Conservation (phyloP, 1,140 invertebrate genomes). For the Brachionus manjavacas region DNA sequence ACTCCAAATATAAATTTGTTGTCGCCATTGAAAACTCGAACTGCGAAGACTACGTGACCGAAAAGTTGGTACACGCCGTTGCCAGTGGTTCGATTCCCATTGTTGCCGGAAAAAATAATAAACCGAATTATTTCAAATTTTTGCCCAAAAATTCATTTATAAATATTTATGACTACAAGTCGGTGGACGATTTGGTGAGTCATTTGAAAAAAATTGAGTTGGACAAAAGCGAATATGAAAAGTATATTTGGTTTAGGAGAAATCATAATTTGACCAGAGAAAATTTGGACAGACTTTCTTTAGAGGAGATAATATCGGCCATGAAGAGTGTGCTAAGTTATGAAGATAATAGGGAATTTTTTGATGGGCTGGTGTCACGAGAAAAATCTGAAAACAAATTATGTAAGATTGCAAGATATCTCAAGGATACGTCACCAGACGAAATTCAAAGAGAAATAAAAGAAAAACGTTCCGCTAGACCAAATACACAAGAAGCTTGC, state of each 20-base stretch:
- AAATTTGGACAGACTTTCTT: background rate
- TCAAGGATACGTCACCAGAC: background rate
- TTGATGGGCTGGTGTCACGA: background rate
- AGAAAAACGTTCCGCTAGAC: background rate
- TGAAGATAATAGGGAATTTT: slow-evolving; percentile 13
- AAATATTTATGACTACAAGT: slow-evolving; percentile 41
- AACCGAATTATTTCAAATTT: slow-evolving; percentile 37
- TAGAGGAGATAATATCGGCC: background rate
- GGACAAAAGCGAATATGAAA: slow-evolving; percentile 34
- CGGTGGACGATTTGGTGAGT: slow-evolving; percentile 19
- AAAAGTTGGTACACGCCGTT: slow-evolving; percentile 64
- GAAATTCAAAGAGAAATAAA: slow-evolving; percentile 5
- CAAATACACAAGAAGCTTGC: background rate
- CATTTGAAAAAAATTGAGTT: slow-evolving; percentile 14
- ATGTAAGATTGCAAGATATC: slow-evolving; percentile 31
- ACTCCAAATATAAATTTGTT: slow-evolving; percentile 70
- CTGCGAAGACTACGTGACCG: slow-evolving; percentile 81
- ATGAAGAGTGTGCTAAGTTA: background rate
- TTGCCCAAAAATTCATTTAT: slow-evolving; percentile 26
- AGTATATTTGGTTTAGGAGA: slow-evolving; percentile 1
- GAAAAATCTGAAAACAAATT: slow-evolving; percentile 42
- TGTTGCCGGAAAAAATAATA: slow-evolving; percentile 10
- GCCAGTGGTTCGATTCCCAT: slow-evolving; percentile 41
- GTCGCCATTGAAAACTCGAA: slow-evolving; percentile 78
- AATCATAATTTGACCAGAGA: slow-evolving; percentile 14